Evolutionary conservation across 2,797 vertebrate genomes (phyloP), one percentile per base, ranked within the genome.

Genomic region (Graptemys geographica): DNA sequence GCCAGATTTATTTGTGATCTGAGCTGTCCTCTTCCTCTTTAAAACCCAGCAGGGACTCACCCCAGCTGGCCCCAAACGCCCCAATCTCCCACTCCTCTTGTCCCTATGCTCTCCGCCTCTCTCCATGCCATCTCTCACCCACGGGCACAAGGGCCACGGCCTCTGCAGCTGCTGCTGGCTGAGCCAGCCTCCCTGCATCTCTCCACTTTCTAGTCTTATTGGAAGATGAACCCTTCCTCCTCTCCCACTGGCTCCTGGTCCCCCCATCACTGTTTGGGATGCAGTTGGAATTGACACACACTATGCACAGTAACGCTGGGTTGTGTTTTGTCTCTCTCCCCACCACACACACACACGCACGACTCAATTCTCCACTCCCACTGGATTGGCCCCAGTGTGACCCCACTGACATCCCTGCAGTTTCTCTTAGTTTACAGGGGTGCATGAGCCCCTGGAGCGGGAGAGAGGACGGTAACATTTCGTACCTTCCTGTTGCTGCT

Each of bases 401-500:
- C 62, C 33, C 33, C 62, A n/a, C 8, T 8, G 31, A 69, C 33
- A 33, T 4, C 62, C 62, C 33, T 19, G 33, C 10, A 44, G 41
- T 72, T 72, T 23, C 69, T 41, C n/a, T 25, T 72, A 41, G 37
- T 72, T 23, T 72, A 25, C 21, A 72, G 37, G 11, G 69, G 37
- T 41, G 37, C 11, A 19, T 9, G 5, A 23, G n/a, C 19, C 65
- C 65, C 21, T 33, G 18, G 33, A 65, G n/a, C 16, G 4, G 65
- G 37, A 74, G 5, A 10, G 10, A 25, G 37, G 37, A 74, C 8
- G 4, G 25, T 27, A 31, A 78, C 15, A 4, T 79, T 21, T 57
- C 98, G 93, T 96, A 98, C 98, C 98, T 98, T 98, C 92, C 97
- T 98, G 84, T 98, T 98, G 79, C 98, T 98, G 94, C 98, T 98